Conservation (phyloP, 2,797 vertebrate species). For the Anguilla obscura region DNA sequence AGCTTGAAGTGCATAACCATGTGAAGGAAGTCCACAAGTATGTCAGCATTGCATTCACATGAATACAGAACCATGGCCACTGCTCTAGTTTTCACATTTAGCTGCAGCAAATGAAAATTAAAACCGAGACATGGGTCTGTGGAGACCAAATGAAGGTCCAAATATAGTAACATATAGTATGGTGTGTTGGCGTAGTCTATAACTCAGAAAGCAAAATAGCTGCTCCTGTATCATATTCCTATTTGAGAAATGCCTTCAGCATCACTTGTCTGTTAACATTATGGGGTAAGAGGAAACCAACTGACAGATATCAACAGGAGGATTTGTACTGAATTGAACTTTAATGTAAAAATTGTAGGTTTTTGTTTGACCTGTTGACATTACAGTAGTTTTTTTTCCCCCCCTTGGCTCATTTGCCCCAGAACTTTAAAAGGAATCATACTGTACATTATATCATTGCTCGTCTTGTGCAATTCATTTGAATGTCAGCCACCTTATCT, state of each 20-base stretch:
- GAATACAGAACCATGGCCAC: neutral
- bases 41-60: neutral
- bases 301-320: neutral
- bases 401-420: neutral
- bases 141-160: constrained; percentile 24
- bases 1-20: neutral
- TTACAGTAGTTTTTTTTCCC: too few species aligned
- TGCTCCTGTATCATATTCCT: neutral
- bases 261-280: neutral
- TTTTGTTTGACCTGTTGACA: neutral
- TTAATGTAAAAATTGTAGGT: neutral
- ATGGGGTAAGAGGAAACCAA: neutral
- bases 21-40: neutral
- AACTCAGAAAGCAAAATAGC: neutral
- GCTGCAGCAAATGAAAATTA: neutral
- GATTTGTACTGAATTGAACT: neutral
- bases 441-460: neutral
- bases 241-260: neutral
- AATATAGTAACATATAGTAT: constrained; percentile 29
- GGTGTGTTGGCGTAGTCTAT: neutral
- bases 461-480: neutral
- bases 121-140: neutral
- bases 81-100: neutral
- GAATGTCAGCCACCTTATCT: constrained; percentile 28
- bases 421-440: neutral